phyloP scores from a whole-genome alignment of 2,113 vertebrate genomes.

The Oreochromis niloticus region DNA sequence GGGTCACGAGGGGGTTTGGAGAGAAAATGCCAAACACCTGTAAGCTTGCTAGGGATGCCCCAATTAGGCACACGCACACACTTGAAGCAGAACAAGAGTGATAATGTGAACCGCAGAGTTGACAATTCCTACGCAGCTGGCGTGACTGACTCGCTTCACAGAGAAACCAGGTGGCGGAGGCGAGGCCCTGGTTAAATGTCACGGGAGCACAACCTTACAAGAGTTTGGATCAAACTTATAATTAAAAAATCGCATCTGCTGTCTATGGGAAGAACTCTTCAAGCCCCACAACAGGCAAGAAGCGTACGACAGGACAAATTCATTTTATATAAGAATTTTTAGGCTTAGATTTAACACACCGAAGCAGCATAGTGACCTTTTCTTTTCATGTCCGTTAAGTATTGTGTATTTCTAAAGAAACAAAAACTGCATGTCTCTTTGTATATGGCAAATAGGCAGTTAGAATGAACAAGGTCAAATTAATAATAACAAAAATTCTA shows the following conservation, averaged over 20 bases:
- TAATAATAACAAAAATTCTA: not conserved
- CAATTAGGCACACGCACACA: slow-evolving; percentile 15
- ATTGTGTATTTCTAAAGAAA: not conserved
- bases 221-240: slow-evolving; percentile 50
- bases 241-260: slow-evolving; percentile 40
- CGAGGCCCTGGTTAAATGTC: slow-evolving; percentile 7
- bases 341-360: slow-evolving; percentile 9
- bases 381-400: not conserved
- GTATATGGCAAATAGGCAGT: not conserved
- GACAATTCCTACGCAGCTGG: slow-evolving; percentile 19
- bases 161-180: slow-evolving; percentile 20
- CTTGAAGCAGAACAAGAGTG: not conserved
- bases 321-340: not conserved
- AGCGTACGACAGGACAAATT: not conserved
- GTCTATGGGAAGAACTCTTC: not conserved
- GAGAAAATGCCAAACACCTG: slow-evolving; percentile 32
- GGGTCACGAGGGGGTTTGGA: not conserved
- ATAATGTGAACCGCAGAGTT: not conserved
- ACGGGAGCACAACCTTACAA: slow-evolving; percentile 19
- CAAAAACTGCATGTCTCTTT: not conserved
- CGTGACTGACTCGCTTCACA: not conserved
- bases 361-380: not conserved
- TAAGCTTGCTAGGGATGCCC: slow-evolving; percentile 4
- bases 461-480: not conserved
- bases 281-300: not conserved